Percentiles rank a stretch among this genome's conserved stretches.
Conservation (phyloP, 2,113 vertebrate species). For the Oreochromis spilurus region DNA sequence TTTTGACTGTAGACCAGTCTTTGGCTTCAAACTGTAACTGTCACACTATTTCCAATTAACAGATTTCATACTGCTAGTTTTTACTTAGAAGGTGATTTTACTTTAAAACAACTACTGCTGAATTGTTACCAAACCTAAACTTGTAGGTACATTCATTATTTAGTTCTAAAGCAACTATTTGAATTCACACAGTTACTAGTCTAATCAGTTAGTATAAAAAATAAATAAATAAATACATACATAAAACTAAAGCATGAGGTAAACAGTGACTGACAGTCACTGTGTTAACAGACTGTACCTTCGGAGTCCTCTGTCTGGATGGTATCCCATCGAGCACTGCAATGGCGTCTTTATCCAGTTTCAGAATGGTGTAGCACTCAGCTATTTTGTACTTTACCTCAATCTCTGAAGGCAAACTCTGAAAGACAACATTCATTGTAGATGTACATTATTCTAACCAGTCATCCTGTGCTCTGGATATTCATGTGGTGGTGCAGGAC, state of each 20-base stretch:
- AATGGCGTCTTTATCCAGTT: conserved; percentile 97
- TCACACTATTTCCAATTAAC: neutral
- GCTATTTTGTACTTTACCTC: conserved; percentile 99
- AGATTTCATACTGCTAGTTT: neutral
- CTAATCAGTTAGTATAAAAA: neutral
- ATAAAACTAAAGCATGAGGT: neutral
- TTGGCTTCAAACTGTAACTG: neutral
- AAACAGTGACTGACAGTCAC: neutral
- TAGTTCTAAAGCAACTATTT: neutral
- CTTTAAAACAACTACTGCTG: neutral
- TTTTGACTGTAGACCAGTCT: neutral
- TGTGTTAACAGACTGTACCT: conserved; percentile 69
- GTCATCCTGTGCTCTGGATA: accelerated
- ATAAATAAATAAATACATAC: neutral
- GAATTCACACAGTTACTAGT: neutral
- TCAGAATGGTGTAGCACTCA: conserved; percentile 95
- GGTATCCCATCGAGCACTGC: conserved; percentile 95
- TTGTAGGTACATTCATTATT: neutral
- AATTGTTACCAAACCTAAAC: neutral
- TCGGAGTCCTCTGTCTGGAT: conserved; percentile 94
- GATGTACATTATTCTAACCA: neutral
- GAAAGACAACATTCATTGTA: conserved; percentile 3
- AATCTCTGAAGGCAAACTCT: conserved; percentile 96
- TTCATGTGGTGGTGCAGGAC: neutral
- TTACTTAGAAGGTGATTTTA: neutral